These are phyloP conservation scores for Tigriopus californicus DNA, from an alignment of 2,888 invertebrate genomes.

Conservation along the genomic window DNA sequence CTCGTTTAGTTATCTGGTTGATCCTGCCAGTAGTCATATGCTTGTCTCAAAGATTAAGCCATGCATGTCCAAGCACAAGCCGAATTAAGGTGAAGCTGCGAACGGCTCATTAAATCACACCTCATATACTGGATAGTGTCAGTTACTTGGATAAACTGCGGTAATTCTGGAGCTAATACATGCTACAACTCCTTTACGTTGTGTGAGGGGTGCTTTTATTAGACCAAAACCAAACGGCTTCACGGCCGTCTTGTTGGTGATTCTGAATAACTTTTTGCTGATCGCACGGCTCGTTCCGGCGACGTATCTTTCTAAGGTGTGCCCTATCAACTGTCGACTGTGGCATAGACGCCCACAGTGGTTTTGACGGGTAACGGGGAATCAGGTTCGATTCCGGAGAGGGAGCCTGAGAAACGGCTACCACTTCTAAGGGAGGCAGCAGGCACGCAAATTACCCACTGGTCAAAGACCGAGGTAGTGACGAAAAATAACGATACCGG, in stretches of 20 bases:
- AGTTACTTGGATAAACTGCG: conserved; percentile 11
- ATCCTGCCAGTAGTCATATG: conserved; percentile 44
- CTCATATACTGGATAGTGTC: background rate
- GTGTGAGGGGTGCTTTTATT: conserved; percentile 4
- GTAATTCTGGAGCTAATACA: conserved; percentile 6
- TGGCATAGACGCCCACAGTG: conserved; percentile 11
- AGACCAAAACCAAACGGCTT: background rate
- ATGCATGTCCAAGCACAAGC: conserved; percentile 45
- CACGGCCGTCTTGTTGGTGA: background rate
- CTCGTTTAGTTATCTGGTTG: conserved; percentile 29
- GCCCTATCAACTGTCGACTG: conserved; percentile 9
- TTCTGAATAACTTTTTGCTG: background rate
- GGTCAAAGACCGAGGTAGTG: conserved; percentile 36
- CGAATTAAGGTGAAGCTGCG: conserved; percentile 26
- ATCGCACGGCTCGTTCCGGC: background rate
- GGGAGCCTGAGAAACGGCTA: conserved; percentile 33
- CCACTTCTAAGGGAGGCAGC: conserved; percentile 49
- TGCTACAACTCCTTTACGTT: background rate
- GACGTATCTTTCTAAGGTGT: background rate
- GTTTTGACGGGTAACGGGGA: conserved; percentile 11
- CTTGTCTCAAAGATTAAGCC: conserved; percentile 47
- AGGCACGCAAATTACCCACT: conserved; percentile 36
- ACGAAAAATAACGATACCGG: conserved; percentile 45
- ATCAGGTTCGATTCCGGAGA: conserved; percentile 38
- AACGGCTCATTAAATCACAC: conserved; percentile 8